phyloP scores from a whole-genome alignment of 1,140 invertebrate species.

The Drosophila insularis region DNA sequence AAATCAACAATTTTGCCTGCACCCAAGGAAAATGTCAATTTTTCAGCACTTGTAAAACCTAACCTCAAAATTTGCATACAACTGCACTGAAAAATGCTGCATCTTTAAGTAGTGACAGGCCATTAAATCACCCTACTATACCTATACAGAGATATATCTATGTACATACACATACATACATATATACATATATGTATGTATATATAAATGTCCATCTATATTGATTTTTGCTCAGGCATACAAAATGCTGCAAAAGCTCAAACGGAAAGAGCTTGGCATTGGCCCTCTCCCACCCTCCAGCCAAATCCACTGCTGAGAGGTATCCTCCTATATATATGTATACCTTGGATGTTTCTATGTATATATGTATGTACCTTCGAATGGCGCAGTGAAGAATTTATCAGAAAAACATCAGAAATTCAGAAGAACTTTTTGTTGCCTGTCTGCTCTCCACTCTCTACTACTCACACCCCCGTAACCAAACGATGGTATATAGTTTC shows the following conservation, averaged over 20 bases:
- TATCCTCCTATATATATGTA: conserved; percentile 13
- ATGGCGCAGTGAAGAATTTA: conserved; percentile 73
- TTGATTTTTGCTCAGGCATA: conserved; percentile 68
- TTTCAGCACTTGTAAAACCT: not conserved
- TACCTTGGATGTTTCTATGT: not conserved
- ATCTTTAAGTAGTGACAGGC: conserved; percentile 23
- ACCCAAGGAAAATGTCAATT: not conserved
- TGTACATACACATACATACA: not conserved
- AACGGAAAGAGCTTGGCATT: conserved; percentile 44
- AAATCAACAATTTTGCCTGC: not conserved
- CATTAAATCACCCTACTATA: conserved; percentile 3
- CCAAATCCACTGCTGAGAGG: conserved; percentile 19
- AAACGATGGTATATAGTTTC: conserved; percentile 24
- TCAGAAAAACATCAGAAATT: conserved; percentile 81
- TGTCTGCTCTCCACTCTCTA: not conserved
- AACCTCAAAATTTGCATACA: conserved; percentile 31
- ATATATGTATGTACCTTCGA: conserved; percentile 14
- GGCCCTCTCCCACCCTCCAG: conserved; percentile 2
- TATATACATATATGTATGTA: not conserved
- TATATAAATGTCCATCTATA: conserved; percentile 61
- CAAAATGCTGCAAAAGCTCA: conserved; percentile 58
- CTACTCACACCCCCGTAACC: not conserved
- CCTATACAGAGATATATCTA: not conserved
- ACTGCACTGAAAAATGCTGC: conserved; percentile 31
- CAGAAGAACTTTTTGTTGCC: conserved; percentile 63